Evolutionary conservation across 2,797 vertebrate species (phyloP), one percentile per base, ranked within the genome.

Genomic region (Coranthus polyacanthus): DNA sequence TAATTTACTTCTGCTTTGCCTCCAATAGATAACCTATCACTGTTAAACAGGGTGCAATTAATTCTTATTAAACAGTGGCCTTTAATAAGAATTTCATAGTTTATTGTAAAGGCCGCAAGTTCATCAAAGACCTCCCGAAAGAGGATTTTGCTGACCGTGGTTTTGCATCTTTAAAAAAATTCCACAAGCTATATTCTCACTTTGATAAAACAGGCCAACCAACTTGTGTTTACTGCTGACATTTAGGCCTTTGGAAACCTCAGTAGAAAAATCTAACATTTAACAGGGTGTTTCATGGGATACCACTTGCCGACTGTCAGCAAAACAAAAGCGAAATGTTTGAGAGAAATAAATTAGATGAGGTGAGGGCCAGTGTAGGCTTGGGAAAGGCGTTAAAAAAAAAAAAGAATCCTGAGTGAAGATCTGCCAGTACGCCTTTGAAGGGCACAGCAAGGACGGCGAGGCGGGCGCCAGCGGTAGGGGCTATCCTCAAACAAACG

Each of bases 381-480:
- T 69, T 66, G 51, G 54, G 53, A 59, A 50, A 6, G 18, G 18
- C 0, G 20, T 51, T 49, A 39, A 39, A 53, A 12, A 78, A 76
- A 12, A 75, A 76, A 50, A 79, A 47, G 43, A 72, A 80, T 72
- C 78, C 81, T 75, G 84, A 88, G 82, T 87, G 80, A 87, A 83
- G 81, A 90, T 89, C 77, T 87, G 83, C 82, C 82, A 85, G 76
- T 49, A 16, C 45, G 24, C 63, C 63, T 90, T 88, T 88, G 87
- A 90, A 93, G 91, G 89, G 60, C 87, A 75, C n/a, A 44, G 77
- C 84, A 92, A 93, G 90, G 91, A 92, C 89, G 22, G 55, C 63
- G 74, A 81, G 83, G 68, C 68, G 17, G n/a, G 77, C 20, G 72
- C 75, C 82, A 61, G 79, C 38, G 36, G 85, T 66, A 58, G 83